Evolutionary conservation across 2,797 vertebrate species (phyloP), one percentile per base, ranked within the genome.

Genomic region (Tokudaia muenninki): DNA sequence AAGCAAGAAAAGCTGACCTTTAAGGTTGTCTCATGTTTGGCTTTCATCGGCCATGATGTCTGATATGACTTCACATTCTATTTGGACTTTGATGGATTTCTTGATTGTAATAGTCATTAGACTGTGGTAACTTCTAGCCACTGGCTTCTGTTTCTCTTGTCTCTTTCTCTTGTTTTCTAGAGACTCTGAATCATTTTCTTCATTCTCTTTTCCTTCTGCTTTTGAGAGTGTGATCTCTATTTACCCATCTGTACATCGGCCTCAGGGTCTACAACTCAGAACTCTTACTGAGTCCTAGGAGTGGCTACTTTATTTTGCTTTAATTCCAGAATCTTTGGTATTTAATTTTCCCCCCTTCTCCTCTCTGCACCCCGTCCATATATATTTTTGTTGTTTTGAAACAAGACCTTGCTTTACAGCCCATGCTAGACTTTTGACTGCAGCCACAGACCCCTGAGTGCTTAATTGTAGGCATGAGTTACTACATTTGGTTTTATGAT

Each of bases 21-120:
- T 26, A 90, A 70, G 59, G 59, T 83, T 80, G 80, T 86, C 41
- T 95, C 13, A 90, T 87, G 41, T 52, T 89, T 92, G 74, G 9
- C 19, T 34, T 89, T 91, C 50, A 88, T 29, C 14, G 31, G 44
- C 29, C 80, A 2, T 11, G 4, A 61, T 47, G 8, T 77, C 29
- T 87, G 29, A 86, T 65, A 22, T 1, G 3, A 22, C 29, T 34
- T 67, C 24, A 86, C 72, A 57, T 91, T 87, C 44, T 87, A 9
- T 31, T 83, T 93, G 70, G 9, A 63, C 26, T 93, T 92, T 89
- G 22, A 50, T 94, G 83, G 81, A 37, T 77, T 80, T 84, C 31
- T 84, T 95, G 10, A 91, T 55, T 70, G 3, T 65, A 19, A 19
- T 90, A 90, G 70, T 92, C 26, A 92, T 95, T 37, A 63, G 61